Conservation (phyloP, 2,888 invertebrate species). For the Ditula angustiorana region DNA sequence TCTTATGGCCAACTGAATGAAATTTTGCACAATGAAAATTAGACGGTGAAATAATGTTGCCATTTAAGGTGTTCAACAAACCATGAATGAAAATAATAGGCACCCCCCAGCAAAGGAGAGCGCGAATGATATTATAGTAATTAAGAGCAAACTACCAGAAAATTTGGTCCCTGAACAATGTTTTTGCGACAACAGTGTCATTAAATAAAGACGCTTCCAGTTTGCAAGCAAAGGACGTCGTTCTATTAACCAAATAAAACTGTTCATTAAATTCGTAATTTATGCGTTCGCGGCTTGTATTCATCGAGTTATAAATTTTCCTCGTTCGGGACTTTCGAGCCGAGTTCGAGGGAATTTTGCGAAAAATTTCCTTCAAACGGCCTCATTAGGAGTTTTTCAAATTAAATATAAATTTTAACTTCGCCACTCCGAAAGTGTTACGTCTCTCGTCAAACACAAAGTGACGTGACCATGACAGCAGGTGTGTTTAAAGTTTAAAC, state of each 20-base stretch:
- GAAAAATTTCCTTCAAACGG: conserved; percentile 40
- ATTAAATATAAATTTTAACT: conserved; percentile 12
- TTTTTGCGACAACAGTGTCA: conserved; percentile 60
- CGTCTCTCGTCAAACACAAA: not conserved
- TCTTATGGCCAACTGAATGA: conserved; percentile 52
- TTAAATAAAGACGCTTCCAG: conserved; percentile 57
- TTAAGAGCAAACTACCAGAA: conserved; percentile 70
- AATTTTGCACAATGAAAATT: conserved; percentile 68
- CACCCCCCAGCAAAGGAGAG: conserved; percentile 54
- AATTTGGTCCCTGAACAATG: conserved; percentile 68
- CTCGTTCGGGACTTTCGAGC: conserved; percentile 54
- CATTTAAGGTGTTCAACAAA: conserved; percentile 70
- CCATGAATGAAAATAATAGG: conserved; percentile 72
- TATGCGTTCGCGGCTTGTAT: conserved; percentile 62
- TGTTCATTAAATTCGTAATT: conserved; percentile 64
- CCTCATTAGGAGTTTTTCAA: conserved; percentile 37
- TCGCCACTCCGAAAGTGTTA: not conserved
- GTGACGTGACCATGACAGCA: conserved; percentile 48
- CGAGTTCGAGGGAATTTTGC: conserved; percentile 43
- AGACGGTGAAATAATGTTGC: conserved; percentile 64
- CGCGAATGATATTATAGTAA: conserved; percentile 69
- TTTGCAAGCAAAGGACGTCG: conserved; percentile 47
- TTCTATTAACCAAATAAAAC: conserved; percentile 56
- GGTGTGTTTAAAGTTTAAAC: conserved; percentile 49
- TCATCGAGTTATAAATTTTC: conserved; percentile 62